Percentiles rank a stretch among this genome's conserved stretches.
Evolutionary conservation across 1,140 invertebrate species (phyloP).

Genomic region (Acyrthosiphon pisum): DNA sequence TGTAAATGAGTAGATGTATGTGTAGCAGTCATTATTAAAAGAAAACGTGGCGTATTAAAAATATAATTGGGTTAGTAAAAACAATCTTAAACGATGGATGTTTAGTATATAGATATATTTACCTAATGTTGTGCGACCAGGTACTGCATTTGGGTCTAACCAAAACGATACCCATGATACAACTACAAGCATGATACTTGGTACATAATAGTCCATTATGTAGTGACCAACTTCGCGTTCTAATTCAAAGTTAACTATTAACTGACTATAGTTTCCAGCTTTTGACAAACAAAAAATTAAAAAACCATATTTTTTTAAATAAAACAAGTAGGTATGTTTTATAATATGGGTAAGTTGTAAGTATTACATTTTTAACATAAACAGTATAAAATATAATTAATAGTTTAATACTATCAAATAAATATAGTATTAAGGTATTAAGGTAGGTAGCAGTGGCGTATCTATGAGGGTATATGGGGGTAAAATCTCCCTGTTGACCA

Average conservation of each 20-base stretch:
- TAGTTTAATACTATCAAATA: not conserved
- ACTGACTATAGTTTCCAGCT: conserved; percentile 83
- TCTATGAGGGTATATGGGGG: too few relatives aligned
- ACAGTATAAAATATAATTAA: not conserved
- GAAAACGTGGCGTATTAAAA: too few relatives aligned
- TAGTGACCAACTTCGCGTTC: conserved; percentile 85
- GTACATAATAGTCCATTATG: conserved; percentile 88
- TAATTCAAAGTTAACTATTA: conserved; percentile 79
- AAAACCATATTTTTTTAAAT: not conserved
- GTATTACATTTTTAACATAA: not conserved
- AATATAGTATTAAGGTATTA: not conserved
- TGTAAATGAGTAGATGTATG: too few relatives aligned
- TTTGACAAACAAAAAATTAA: conserved; percentile 63
- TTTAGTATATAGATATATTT: conserved; percentile 56
- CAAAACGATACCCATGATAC: conserved; percentile 92
- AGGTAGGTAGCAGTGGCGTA: too few relatives aligned
- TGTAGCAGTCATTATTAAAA: too few relatives aligned
- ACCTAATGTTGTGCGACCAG: conserved; percentile 81
- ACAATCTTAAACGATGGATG: not conserved
- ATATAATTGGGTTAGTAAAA: not conserved
- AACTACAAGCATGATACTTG: conserved; percentile 85
- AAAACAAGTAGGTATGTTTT: not conserved
- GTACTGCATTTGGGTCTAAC: conserved; percentile 85
- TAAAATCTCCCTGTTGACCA: too few relatives aligned
- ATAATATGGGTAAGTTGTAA: not conserved